Evolutionary conservation across 2,888 invertebrate genomes (phyloP).

Genomic region (Melanchra persicariae): DNA sequence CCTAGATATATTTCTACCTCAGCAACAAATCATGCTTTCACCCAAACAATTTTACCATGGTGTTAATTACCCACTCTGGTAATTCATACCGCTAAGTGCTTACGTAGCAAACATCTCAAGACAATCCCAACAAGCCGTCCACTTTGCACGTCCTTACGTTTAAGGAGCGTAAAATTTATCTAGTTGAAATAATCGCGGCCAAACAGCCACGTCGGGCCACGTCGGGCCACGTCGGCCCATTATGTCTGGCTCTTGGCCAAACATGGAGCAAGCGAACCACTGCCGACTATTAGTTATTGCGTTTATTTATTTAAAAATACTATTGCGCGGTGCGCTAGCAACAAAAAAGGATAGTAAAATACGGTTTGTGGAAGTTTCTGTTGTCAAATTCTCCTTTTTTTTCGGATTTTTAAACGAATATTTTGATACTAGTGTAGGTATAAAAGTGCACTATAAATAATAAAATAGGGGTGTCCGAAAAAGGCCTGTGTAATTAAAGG

Average conservation of each 20-base stretch:
- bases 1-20: background rate
- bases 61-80: constrained; percentile 40
- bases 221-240: constrained; percentile 74
- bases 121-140: constrained; percentile 63
- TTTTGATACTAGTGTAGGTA: background rate
- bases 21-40: background rate
- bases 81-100: constrained; percentile 41
- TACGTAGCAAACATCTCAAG: constrained; percentile 50
- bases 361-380: constrained; percentile 30
- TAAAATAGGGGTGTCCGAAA: background rate
- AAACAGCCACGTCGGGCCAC: constrained; percentile 76
- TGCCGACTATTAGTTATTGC: constrained; percentile 71
- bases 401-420: background rate
- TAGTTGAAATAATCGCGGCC: constrained; percentile 85
- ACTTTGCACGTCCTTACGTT: constrained; percentile 82
- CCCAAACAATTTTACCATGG: constrained; percentile 6
- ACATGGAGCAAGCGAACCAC: constrained; percentile 70
- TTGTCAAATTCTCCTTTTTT: constrained; percentile 2
- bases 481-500: too few species aligned
- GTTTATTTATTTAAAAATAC: constrained; percentile 66
- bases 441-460: too few species aligned
- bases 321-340: constrained; percentile 43
- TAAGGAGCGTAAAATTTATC: constrained; percentile 85
- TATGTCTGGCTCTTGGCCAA: constrained; percentile 83
- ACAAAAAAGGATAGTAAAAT: constrained; percentile 32